phyloP scores from a whole-genome alignment of 1,140 invertebrate genomes.

The Ceratosolen fusciceps region DNA sequence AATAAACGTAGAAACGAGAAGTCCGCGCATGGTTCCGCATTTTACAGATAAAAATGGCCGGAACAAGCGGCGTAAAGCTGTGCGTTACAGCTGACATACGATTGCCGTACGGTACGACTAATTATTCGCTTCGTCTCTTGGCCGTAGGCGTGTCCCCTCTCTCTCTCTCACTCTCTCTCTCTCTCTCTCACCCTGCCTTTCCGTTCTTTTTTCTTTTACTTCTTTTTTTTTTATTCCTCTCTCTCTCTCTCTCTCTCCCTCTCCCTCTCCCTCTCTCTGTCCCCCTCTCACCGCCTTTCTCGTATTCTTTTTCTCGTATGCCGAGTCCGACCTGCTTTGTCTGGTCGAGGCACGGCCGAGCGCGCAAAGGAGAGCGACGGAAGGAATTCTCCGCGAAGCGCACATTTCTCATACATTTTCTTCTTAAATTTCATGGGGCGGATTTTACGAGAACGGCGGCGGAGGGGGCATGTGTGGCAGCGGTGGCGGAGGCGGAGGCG shows the following conservation, averaged over 20 bases:
- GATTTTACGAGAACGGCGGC: neutral
- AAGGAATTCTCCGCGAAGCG: neutral
- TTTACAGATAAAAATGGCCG: conserved; percentile 20
- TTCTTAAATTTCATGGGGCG: neutral
- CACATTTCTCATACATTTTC: neutral
- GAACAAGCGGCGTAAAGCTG: conserved; percentile 7
- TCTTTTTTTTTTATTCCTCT: neutral
- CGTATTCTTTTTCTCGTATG: neutral
- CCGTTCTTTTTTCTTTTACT: too few species aligned
- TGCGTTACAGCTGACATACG: neutral
- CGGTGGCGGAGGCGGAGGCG: too few species aligned
- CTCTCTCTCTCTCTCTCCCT: too few species aligned
- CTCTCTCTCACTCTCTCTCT: too few species aligned
- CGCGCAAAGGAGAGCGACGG: neutral
- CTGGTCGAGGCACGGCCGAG: neutral
- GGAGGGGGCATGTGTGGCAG: too few species aligned
- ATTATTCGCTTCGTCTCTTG: neutral
- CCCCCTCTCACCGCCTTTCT: neutral
- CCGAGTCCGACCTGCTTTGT: neutral
- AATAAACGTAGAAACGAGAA: conserved; percentile 11
- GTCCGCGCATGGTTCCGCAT: conserved; percentile 18
- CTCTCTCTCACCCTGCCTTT: neutral
- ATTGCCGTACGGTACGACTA: neutral
- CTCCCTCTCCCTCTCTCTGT: neutral
- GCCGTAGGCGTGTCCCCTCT: neutral